A percentile compares a stretch with the other conserved stretches of the same genome.
Evolutionary conservation across 2,797 vertebrate genomes (phyloP).

Genomic region (Garrulus glandarius): DNA sequence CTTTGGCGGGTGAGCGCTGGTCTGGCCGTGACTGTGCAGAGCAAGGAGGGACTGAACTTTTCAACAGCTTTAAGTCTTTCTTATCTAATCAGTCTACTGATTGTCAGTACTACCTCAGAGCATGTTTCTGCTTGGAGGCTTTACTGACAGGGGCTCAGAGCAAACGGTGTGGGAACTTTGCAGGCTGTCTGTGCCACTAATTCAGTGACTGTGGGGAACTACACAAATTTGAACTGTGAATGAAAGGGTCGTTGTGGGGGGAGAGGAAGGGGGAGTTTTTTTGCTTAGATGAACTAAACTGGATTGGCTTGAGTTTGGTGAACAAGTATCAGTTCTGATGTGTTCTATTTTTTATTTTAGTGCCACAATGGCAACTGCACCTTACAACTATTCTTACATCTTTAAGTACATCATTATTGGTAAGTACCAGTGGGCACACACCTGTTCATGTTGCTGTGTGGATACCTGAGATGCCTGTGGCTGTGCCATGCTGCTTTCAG

Average conservation of each 20-base stretch:
- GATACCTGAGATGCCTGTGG: neutral
- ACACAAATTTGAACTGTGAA: neutral
- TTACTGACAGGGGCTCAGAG: neutral
- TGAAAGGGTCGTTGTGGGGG: accelerated
- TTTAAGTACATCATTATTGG: constrained; percentile 99
- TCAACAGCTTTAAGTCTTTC: neutral
- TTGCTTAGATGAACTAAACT: neutral
- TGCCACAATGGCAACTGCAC: constrained; percentile 98
- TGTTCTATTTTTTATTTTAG: constrained; percentile 69
- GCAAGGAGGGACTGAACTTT: neutral
- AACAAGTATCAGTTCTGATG: neutral
- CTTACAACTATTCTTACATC: constrained; percentile 99
- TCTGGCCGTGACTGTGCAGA: neutral
- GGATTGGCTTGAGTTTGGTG: neutral
- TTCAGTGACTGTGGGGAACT: neutral
- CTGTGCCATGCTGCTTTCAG: neutral
- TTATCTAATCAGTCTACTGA: neutral
- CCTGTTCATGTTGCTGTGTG: accelerated
- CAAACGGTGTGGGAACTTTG: neutral
- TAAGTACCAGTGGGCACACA: constrained; percentile 72
- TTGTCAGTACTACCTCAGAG: neutral
- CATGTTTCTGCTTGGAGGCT: neutral
- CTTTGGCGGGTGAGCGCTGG: neutral
- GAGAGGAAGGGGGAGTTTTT: too few relatives aligned
- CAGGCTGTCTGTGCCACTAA: neutral